Conservation (phyloP, 1,140 invertebrate species). For the Heliconius hermathena region DNA sequence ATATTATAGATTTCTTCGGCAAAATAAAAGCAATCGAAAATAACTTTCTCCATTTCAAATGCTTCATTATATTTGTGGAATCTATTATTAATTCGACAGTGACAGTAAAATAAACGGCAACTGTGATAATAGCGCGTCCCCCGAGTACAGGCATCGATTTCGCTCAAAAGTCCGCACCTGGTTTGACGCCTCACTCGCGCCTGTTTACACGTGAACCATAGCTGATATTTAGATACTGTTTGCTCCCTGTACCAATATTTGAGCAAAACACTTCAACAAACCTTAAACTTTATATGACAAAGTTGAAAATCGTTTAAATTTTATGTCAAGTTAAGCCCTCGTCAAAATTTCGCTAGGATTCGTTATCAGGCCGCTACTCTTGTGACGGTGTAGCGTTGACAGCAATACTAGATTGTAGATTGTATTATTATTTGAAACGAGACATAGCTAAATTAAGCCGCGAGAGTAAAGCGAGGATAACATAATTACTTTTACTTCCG, state of each 20-base stretch:
- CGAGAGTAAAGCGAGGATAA: conserved; percentile 73
- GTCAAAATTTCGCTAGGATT: conserved; percentile 65
- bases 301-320: conserved; percentile 46
- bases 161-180: conserved; percentile 72
- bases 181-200: conserved; percentile 72
- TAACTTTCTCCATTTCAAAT: conserved; percentile 1
- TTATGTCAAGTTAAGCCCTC: conserved; percentile 34
- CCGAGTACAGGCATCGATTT: conserved; percentile 71
- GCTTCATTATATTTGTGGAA: conserved; percentile 51
- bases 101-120: conserved; percentile 70
- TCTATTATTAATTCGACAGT: conserved; percentile 50
- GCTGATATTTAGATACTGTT: conserved; percentile 71
- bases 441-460: conserved; percentile 71
- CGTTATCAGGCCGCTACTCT: conserved; percentile 55
- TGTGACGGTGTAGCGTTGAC: conserved; percentile 60
- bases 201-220: conserved; percentile 78
- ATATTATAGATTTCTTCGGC: neutral
- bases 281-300: conserved; percentile 21
- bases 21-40: neutral
- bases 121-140: conserved; percentile 76
- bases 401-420: conserved; percentile 67
- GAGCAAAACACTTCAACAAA: neutral
- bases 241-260: conserved; percentile 53
- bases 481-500: conserved; percentile 81
- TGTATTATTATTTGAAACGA: conserved; percentile 70